Conservation (phyloP, 2,797 vertebrate genomes). For the Potorous gilbertii region DNA sequence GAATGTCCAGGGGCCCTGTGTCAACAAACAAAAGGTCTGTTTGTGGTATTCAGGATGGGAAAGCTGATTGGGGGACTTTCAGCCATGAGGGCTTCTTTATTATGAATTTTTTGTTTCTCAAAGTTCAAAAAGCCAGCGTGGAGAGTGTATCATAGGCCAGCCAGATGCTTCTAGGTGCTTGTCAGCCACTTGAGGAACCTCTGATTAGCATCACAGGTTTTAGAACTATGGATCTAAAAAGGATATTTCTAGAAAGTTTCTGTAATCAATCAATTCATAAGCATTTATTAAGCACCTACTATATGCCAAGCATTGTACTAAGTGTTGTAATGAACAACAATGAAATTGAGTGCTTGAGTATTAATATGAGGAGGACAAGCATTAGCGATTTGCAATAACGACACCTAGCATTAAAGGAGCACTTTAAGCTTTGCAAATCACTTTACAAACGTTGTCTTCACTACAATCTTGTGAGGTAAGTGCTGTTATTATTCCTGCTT, state of each 20-base stretch:
- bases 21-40: slow-evolving; percentile 78
- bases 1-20: slow-evolving; percentile 69
- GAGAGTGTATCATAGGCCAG: slow-evolving; percentile 25
- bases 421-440: not conserved
- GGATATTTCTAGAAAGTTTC: slow-evolving; percentile 38
- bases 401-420: not conserved
- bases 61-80: slow-evolving; percentile 68
- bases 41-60: slow-evolving; percentile 71
- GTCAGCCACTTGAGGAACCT: slow-evolving; percentile 17
- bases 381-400: not conserved
- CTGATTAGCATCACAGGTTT: slow-evolving; percentile 31
- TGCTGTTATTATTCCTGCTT: not conserved
- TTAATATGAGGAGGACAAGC: not conserved
- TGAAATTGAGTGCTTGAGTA: not conserved
- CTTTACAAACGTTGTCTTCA: not conserved
- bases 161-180: slow-evolving; percentile 22
- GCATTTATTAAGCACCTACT: not conserved
- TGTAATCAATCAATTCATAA: slow-evolving; percentile 23
- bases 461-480: not conserved
- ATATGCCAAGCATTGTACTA: not conserved
- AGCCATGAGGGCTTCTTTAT: slow-evolving; percentile 64
- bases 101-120: slow-evolving; percentile 62
- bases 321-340: not conserved
- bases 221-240: not conserved
- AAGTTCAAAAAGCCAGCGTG: slow-evolving; percentile 48